These are phyloP conservation scores for Epinotia nisella DNA, from an alignment of 2,888 invertebrate species.

Conservation along the genomic window DNA sequence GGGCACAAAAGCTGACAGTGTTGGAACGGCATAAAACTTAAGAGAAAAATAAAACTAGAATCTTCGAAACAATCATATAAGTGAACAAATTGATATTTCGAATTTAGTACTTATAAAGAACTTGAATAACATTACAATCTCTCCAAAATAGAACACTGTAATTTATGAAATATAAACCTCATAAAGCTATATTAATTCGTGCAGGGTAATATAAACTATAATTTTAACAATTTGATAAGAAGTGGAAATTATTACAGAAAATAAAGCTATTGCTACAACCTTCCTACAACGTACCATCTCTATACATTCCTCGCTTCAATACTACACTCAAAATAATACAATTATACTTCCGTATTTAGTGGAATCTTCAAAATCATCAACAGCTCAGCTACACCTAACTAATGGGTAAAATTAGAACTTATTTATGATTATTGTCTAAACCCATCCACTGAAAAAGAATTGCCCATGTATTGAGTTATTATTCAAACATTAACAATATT, in stretches of 20 bases:
- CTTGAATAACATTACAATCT: background rate
- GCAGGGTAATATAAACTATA: slow-evolving; percentile 4
- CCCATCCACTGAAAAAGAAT: slow-evolving; percentile 7
- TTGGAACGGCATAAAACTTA: background rate
- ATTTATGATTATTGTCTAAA: background rate
- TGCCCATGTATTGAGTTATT: slow-evolving; percentile 9
- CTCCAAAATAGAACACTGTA: background rate
- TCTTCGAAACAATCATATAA: background rate
- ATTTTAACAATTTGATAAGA: background rate
- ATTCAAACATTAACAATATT: slow-evolving; percentile 19
- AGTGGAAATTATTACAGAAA: background rate
- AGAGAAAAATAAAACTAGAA: background rate
- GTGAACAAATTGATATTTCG: background rate
- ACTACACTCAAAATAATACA: slow-evolving; percentile 5
- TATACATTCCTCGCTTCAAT: background rate
- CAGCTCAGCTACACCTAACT: slow-evolving; percentile 3
- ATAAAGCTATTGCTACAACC: slow-evolving; percentile 21
- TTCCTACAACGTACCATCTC: slow-evolving; percentile 8
- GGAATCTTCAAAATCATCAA: background rate
- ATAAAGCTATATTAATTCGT: slow-evolving; percentile 23
- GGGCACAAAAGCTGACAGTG: background rate
- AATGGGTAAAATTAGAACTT: slow-evolving; percentile 15
- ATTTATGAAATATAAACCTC: slow-evolving; percentile 16
- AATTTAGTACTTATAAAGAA: background rate
- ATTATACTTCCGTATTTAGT: background rate